Base-by-base conservation (phyloP, 2,797 vertebrate species). In the Aselliscus stoliczkanus region DNA sequence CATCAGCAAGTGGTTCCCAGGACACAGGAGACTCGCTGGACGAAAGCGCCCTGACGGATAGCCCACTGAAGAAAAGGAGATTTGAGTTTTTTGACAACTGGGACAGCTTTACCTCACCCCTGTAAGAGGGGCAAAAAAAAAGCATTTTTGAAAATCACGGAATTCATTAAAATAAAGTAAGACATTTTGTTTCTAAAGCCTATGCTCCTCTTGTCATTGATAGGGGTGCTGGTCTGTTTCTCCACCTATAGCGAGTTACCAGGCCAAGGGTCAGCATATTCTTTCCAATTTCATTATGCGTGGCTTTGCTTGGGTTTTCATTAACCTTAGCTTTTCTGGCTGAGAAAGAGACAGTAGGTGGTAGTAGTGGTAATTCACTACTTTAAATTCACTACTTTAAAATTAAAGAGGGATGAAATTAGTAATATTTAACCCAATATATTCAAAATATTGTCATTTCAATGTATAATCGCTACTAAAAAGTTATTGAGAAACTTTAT, bases 71-170 rank as follows among this genome's bases (percentile, higher is more conserved):
- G 96, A 98, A 98, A 96, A 97, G 58, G 37, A 97, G 96, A 95
- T 98, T 99, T 72, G 98, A 99, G 34, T 98, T 95, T 97, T 99
- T 99, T 94, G 97, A 90, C 96, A 89, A 96, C 34, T 95, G 93
- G 90, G 80, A 97, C 42, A 97, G 97, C 80, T 97, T 98, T 90
- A 97, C 95, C n/a, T 96, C 65, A 88, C 96, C 97, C 15, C 47
- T 96, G 3, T 97, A 92, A 90, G 47, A 79, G 8, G 25, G 37
- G 5, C 42, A 42, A 76, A 37, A 64, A 37, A 64, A 47, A 69
- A 29, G 21, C 18, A 72, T 91, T 76, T 91, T 76, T n/a, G 77
- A 96, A 87, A 95, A 90, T 96, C 79, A 81, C 29, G 58, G 27
- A 31, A 95, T 92, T 97, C 44, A 96, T 29, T 97, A 83, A 98